Conservation (phyloP, 2,113 vertebrate species). For the Clarias macrocephalus region DNA sequence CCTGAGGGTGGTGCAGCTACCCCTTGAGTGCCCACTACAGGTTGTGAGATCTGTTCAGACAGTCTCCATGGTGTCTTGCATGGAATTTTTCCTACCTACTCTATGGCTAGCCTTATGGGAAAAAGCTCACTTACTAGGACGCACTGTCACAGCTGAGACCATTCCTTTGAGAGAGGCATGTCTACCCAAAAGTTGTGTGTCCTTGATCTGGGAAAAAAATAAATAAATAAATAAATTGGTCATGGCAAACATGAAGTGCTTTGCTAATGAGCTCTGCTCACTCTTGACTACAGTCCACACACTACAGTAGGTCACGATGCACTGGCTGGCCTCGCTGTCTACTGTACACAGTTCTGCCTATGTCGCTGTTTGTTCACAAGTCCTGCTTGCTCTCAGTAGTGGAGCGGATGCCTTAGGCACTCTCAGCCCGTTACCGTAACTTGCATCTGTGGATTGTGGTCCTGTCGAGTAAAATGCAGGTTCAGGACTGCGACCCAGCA, state of each 20-base stretch:
- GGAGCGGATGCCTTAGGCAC: not conserved
- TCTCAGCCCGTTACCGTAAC: too few species aligned
- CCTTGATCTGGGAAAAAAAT: not conserved
- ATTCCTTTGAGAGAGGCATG: not conserved
- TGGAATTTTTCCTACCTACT: not conserved
- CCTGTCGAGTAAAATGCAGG: not conserved
- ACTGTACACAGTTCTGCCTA: not conserved
- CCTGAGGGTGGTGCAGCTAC: not conserved
- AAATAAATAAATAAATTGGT: not conserved
- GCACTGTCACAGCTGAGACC: not conserved
- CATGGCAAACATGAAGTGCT: not conserved
- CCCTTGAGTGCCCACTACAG: not conserved
- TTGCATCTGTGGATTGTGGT: not conserved
- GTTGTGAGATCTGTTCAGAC: not conserved
- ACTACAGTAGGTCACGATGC: not conserved
- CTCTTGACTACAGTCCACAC: not conserved
- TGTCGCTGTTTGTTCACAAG: not conserved
- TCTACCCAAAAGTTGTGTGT: constrained; percentile 8
- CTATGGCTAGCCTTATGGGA: not conserved
- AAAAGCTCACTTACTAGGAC: not conserved
- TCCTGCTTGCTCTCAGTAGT: not conserved
- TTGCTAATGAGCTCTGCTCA: not conserved
- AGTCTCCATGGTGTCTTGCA: not conserved
- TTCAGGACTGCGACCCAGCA: not conserved
- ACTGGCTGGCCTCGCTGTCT: not conserved